A percentile compares a stretch with the other conserved stretches of the same genome.
Evolutionary conservation across 2,797 vertebrate genomes (phyloP).

Genomic region (Apodemus agrarius): DNA sequence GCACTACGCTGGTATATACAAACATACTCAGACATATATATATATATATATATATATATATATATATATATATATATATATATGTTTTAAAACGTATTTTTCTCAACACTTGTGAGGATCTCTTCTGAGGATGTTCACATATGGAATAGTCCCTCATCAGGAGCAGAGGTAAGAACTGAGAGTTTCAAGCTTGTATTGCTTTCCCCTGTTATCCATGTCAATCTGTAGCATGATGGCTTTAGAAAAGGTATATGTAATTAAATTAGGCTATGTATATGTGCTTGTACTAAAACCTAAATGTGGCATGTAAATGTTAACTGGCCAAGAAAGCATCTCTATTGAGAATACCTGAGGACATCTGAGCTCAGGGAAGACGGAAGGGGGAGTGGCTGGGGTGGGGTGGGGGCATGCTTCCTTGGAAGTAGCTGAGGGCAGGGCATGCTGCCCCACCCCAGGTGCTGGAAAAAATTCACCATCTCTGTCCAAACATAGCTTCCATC

Average conservation of each 20-base stretch:
- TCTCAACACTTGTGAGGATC: not conserved
- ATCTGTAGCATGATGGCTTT: not conserved
- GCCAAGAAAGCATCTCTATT: not conserved
- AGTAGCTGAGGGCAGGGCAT: not conserved
- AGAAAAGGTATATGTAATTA: not conserved
- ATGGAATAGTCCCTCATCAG: not conserved
- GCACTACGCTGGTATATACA: not conserved
- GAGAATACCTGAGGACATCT: not conserved
- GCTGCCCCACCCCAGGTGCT: not conserved
- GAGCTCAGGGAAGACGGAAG: not conserved
- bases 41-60: not conserved
- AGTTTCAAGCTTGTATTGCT: not conserved
- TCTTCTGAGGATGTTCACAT: not conserved
- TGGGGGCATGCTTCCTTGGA: not conserved
- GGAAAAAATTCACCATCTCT: not conserved
- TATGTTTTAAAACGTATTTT: not conserved
- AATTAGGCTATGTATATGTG: not conserved
- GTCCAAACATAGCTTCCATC: not conserved
- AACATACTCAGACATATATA: not conserved
- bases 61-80: not conserved
- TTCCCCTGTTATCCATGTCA: not conserved
- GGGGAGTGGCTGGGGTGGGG: not conserved
- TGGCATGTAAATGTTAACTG: not conserved
- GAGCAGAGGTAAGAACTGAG: not conserved
- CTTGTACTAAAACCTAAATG: not conserved